Base-by-base conservation (phyloP, 2,888 invertebrate species). In the Elgonia sp. region DNA sequence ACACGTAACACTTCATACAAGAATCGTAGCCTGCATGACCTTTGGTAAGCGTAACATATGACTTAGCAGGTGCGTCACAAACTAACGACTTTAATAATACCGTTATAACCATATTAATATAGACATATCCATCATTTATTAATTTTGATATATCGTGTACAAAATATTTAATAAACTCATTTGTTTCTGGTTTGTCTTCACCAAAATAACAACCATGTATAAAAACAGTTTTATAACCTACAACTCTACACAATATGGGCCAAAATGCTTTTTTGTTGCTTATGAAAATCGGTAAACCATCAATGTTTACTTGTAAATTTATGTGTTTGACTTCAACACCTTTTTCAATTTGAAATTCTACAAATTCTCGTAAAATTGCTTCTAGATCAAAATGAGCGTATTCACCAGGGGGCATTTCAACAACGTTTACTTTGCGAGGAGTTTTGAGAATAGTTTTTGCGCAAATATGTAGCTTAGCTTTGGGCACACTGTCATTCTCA, bases 151-250 rank as follows among this genome's bases (percentile, higher is more conserved):
- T 55, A 20, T 91, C 91, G 40, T 67, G 40, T 37, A 91, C 88
- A 84, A 91, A 91, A 76, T 87, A 73, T 69, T 76, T 18, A 10
- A 91, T 79, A 85, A 86, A 91, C 20, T 88, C 57, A 57, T 90
- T 86, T 12, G 80, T 21, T 82, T 85, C 81, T 29, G 91, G 91
- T 89, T 91, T 91, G 18, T 53, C 80, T 39, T 84, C 14, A 12
- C 90, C 91, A 84, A 77, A 69, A 86, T 87, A 90, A 42, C 88
- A 62, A 53, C 89, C 90, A 55, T 89, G 46, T 50, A 85, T 21
- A 76, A 88, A 89, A 65, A 85, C 79, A 57, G 60, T 80, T 18
- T 39, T 42, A 37, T 67, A 10, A 14, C 20, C 69, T 6, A 57
- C 12, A 75, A 80, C 50, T 46, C 57, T 39, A 14, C 75, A 77